Evolutionary conservation across 2,113 vertebrate genomes (phyloP).

Genomic region (Chaetodon auriga): DNA sequence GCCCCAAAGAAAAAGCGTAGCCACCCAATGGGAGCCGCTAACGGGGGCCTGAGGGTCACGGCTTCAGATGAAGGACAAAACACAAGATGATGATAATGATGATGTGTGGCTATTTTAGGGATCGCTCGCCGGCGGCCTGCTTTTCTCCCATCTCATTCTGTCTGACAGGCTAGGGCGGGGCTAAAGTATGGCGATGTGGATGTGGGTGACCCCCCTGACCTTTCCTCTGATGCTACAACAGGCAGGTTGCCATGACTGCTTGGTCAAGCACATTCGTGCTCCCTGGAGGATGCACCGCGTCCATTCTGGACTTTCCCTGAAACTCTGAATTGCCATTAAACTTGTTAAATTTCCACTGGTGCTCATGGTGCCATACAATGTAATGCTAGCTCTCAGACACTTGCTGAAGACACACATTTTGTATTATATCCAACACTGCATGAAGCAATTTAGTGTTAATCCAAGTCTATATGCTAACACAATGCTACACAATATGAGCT

Average conservation of each 20-base stretch:
- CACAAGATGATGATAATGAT: slow-evolving; percentile 66
- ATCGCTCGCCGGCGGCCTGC: neutral
- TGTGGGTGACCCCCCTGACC: neutral
- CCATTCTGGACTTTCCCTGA: too few relatives aligned
- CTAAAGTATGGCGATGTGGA: slow-evolving; percentile 6
- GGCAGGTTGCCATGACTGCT: neutral
- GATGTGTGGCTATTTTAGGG: slow-evolving; percentile 61
- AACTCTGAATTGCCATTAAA: too few relatives aligned
- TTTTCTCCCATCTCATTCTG: slow-evolving; percentile 22
- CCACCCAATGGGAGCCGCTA: slow-evolving; percentile 33
- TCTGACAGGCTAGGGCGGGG: slow-evolving; percentile 28
- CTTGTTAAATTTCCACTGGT: neutral
- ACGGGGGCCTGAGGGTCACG: slow-evolving; percentile 42
- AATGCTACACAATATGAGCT: too few relatives aligned
- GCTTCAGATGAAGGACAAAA: slow-evolving; percentile 60
- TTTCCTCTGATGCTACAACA: slow-evolving; percentile 5
- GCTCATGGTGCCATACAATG: neutral
- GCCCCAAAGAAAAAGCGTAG: slow-evolving; percentile 4
- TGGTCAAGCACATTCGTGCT: neutral
- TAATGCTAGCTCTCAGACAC: neutral
- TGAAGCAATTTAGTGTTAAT: too few relatives aligned
- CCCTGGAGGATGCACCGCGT: neutral
- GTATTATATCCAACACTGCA: too few relatives aligned
- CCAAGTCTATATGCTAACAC: too few relatives aligned
- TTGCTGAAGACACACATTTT: too few relatives aligned